phyloP scores from a whole-genome alignment of 35 echinoderm and acorn worm genomes.

The Apostichopus japonicus region DNA sequence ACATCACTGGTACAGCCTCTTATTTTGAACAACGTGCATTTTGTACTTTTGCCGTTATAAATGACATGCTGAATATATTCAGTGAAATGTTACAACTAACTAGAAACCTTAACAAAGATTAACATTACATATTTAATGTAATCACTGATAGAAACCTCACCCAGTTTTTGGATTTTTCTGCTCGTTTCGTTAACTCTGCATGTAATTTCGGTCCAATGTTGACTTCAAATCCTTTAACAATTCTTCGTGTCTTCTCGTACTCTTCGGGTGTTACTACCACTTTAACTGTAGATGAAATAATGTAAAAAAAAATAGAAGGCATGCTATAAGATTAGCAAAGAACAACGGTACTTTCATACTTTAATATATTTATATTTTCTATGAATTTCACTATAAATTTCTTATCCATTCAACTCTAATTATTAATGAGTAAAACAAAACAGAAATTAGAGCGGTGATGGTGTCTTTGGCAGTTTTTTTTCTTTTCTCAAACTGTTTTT shows the following conservation, averaged over 20 bases:
- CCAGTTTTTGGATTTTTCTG: constrained; percentile 28
- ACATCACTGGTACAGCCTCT: too few species aligned
- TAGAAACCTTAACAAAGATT: too few species aligned
- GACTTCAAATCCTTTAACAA: constrained; percentile 14
- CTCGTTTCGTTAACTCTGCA: neutral
- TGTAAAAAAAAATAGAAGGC: neutral
- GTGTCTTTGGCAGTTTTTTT: neutral
- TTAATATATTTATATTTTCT: neutral
- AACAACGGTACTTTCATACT: too few species aligned
- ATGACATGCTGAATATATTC: too few species aligned
- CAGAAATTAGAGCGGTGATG: neutral
- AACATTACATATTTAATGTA: too few species aligned
- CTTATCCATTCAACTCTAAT: neutral
- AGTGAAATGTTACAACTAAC: too few species aligned
- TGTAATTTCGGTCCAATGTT: constrained; percentile 2
- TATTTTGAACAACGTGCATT: too few species aligned
- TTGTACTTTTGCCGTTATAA: too few species aligned
- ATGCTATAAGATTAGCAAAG: too few species aligned
- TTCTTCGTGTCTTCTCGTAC: neutral
- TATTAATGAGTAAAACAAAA: neutral
- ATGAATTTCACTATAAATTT: neutral
- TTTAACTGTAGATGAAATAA: constrained; percentile 1
- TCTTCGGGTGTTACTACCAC: constrained; percentile 17
- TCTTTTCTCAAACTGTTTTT: neutral
- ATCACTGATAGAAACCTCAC: neutral